A percentile compares a stretch with the other conserved stretches of the same genome.
phyloP scores from a whole-genome alignment of 2,113 vertebrate genomes.

The Vulpes vulpes region DNA sequence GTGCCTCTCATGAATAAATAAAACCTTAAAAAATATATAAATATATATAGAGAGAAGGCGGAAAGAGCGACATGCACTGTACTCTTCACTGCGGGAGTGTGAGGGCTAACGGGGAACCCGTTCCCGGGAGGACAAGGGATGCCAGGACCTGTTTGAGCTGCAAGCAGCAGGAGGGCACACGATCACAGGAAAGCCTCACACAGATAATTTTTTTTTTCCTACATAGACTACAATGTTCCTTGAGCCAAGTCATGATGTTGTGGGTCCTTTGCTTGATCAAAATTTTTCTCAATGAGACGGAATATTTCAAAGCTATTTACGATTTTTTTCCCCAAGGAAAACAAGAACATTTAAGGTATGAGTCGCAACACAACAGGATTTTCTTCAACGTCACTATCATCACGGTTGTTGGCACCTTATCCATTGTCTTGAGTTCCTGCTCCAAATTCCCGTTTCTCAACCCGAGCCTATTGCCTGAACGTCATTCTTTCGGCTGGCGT shows the following conservation, averaged over 20 bases:
- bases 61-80: background rate
- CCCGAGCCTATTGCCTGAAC: background rate
- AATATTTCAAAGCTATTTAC: background rate
- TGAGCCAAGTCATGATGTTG: accelerated
- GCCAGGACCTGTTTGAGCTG: too few relatives aligned
- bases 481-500: background rate
- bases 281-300: background rate
- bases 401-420: background rate
- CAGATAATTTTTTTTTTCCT: too few relatives aligned
- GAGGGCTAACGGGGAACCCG: accelerated
- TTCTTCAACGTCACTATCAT: background rate
- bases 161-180: accelerated
- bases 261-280: background rate
- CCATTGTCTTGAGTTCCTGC: background rate
- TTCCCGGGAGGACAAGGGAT: background rate
- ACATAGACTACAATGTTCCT: background rate
- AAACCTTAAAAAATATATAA: too few relatives aligned
- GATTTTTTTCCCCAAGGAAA: background rate
- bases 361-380: background rate
- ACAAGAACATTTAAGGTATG: background rate
- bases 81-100: accelerated
- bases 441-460: background rate
- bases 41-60: background rate
- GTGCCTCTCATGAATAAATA: too few relatives aligned
- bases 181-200: too few relatives aligned